Evolutionary conservation across 2,797 vertebrate genomes (phyloP).

Genomic region (Sarcophilus harrisii): DNA sequence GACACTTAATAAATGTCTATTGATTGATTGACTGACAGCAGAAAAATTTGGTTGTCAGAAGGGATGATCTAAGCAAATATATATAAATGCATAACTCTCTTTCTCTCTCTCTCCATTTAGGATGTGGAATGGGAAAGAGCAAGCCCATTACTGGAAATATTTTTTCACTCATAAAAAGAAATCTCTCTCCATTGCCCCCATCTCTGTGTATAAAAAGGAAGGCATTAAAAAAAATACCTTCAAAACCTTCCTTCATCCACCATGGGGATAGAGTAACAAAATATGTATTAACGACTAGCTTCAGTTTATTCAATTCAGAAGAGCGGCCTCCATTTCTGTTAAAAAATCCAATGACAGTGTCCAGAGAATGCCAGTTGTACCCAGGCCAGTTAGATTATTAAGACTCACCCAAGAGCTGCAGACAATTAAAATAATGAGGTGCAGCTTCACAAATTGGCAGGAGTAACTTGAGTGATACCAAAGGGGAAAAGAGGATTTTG

Average conservation of each 20-base stretch:
- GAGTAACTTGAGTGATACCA: conserved; percentile 43
- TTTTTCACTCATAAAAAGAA: conserved; percentile 3
- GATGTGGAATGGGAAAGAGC: neutral
- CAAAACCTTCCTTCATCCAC: conserved; percentile 3
- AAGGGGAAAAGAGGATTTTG: conserved; percentile 54
- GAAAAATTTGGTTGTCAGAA: neutral
- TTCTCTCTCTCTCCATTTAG: neutral
- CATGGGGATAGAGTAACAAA: neutral
- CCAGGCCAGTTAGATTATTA: conserved; percentile 44
- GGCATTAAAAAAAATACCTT: no score
- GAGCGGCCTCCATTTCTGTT: conserved; percentile 2
- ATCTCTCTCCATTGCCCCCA: conserved; percentile 37
- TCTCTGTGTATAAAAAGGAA: neutral
- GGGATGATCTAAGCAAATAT: neutral
- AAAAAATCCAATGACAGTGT: conserved; percentile 20
- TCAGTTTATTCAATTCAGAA: conserved; percentile 26
- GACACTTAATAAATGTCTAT: neutral
- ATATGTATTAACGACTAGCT: neutral
- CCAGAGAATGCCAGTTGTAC: neutral
- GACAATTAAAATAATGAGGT: conserved; percentile 61
- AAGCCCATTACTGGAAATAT: neutral
- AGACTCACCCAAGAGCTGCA: conserved; percentile 55
- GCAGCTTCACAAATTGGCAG: conserved; percentile 30
- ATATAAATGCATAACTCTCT: neutral
- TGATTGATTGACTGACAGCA: neutral